Percentiles rank a stretch among this genome's conserved stretches.
Conservation (phyloP, 2,113 vertebrate species). For the Trochalopteron elliotii region DNA sequence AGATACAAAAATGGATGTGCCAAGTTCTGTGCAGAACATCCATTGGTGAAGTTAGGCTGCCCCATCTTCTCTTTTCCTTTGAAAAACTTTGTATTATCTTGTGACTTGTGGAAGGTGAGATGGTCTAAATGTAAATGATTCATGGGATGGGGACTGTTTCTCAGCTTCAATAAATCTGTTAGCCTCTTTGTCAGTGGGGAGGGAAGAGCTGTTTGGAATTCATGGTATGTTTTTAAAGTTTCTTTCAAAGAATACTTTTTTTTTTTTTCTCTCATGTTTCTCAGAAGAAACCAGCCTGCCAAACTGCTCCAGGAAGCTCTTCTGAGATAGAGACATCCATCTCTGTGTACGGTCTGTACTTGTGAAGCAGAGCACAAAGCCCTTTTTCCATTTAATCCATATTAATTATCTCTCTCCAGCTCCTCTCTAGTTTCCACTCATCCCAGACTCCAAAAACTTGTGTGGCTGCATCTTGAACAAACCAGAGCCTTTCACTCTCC, state of each 20-base stretch:
- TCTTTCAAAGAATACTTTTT: not conserved
- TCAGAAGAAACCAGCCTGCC: slow-evolving; percentile 30
- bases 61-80: not conserved
- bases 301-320: slow-evolving; percentile 40
- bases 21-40: not conserved
- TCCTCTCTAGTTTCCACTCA: not conserved
- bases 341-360: slow-evolving; percentile 38
- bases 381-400: slow-evolving; percentile 44
- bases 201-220: slow-evolving; percentile 23
- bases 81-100: not conserved
- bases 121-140: not conserved
- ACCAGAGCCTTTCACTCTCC: not conserved
- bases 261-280: not conserved
- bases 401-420: slow-evolving; percentile 43
- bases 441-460: not conserved
- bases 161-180: not conserved
- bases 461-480: not conserved
- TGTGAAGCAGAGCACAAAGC: slow-evolving; percentile 50
- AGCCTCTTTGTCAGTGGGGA: not conserved
- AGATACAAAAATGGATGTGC: not conserved
- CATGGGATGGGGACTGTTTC: not conserved
- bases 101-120: not conserved
- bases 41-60: not conserved
- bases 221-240: not conserved
- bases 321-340: slow-evolving; percentile 34